Evolutionary conservation across 2,888 invertebrate species (phyloP).

Genomic region (Xestia xanthographa): DNA sequence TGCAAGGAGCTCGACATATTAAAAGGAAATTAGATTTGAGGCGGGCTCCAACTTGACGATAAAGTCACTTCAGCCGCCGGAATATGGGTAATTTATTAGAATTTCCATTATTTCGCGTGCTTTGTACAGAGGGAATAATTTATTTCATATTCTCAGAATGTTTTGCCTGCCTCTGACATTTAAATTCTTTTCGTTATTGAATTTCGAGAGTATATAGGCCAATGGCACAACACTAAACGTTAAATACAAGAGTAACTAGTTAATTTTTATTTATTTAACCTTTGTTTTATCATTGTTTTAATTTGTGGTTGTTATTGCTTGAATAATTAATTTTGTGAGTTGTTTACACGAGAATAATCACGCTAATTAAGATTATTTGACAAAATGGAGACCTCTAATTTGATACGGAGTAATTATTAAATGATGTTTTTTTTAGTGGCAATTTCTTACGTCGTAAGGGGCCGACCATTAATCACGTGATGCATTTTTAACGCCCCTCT

Average conservation of each 20-base stretch:
- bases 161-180: constrained; percentile 42
- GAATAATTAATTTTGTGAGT: constrained; percentile 40
- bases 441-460: background rate
- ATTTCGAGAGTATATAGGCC: constrained; percentile 44
- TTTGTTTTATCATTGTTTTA: constrained; percentile 53
- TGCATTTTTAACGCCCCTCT: too few relatives aligned
- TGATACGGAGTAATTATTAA: background rate
- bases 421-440: background rate
- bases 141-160: constrained; percentile 39
- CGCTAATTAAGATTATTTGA: constrained; percentile 35
- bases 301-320: constrained; percentile 42
- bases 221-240: constrained; percentile 44
- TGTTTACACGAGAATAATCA: constrained; percentile 44
- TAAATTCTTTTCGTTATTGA: constrained; percentile 44
- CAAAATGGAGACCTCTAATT: constrained; percentile 9
- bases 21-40: constrained; percentile 72
- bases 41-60: constrained; percentile 48
- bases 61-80: constrained; percentile 45
- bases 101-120: constrained; percentile 53
- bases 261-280: constrained; percentile 50
- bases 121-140: constrained; percentile 41
- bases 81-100: constrained; percentile 56
- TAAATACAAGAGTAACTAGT: constrained; percentile 43
- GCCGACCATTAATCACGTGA: too few relatives aligned
- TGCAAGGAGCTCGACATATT: constrained; percentile 65